Conservation (phyloP, 92 coral and sea anemone species). For the Porites rus region DNA sequence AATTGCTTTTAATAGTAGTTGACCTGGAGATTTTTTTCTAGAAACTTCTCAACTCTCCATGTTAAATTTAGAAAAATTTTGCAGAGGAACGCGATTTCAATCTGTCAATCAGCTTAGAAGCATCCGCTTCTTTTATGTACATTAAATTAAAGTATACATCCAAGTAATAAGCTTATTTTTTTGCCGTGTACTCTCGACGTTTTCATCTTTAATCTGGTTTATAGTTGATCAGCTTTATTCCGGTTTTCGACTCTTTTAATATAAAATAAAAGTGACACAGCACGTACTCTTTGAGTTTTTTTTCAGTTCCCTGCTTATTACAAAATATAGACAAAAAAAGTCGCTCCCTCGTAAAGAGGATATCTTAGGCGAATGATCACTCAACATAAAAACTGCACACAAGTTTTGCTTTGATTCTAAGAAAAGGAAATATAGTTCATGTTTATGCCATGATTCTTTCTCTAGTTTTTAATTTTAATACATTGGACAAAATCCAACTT, state of each 20-base stretch:
- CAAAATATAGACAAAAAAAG: constrained; percentile 1
- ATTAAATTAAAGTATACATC: not conserved
- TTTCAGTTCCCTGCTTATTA: not conserved
- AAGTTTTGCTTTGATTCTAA: too few relatives aligned
- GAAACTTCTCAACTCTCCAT: not conserved
- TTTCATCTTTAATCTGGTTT: not conserved
- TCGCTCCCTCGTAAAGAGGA: too few relatives aligned
- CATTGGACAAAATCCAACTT: too few relatives aligned
- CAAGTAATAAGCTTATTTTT: not conserved
- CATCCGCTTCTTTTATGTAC: not conserved
- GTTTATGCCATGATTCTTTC: too few relatives aligned
- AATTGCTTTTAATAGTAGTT: not conserved
- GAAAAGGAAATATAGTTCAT: too few relatives aligned
- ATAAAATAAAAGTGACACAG: not conserved
- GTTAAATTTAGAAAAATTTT: not conserved
- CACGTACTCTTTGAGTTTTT: not conserved
- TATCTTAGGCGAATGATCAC: too few relatives aligned
- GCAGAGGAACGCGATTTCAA: not conserved
- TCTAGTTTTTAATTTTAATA: too few relatives aligned
- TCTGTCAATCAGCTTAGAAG: not conserved
- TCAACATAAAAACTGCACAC: too few relatives aligned
- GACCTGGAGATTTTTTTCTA: not conserved
- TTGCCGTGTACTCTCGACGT: not conserved
- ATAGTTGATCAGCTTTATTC: not conserved
- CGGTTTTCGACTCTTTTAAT: not conserved